Base-by-base conservation (phyloP, 2,797 vertebrate genomes). In the Sphaeramia orbicularis region DNA sequence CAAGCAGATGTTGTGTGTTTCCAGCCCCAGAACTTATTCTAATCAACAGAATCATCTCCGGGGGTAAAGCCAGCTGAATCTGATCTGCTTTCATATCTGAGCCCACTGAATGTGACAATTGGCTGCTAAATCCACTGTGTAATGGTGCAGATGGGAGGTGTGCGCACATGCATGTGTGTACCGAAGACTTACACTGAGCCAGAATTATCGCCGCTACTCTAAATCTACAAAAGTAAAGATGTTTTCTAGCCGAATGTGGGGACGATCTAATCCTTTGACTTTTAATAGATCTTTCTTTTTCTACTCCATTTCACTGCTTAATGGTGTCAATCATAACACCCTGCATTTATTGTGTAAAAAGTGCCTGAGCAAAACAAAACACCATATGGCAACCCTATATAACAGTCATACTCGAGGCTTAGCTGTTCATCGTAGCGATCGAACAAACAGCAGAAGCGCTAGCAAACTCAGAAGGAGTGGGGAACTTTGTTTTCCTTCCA, bases 41-140 rank as follows among this genome's bases (percentile, higher is more conserved):
- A 79, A 89, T 90, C 87, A 85, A 86, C 83, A 83, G 69, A 86
- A 73, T 65, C 81, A 76, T 88, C 89, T 81, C 70, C 15, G 37
- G 76, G 74, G 79, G 70, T 72, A 41, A 63, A 84, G 73, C 74
- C 72, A 68, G 80, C 86, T 71, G 62, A 85, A 79, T 80, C 78
- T 12, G 74, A 85, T 86, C 78, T 53, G 67, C 71, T 63, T 78
- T 80, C 77, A 73, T 78, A 84, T 81, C 64, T 41, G 52, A 76
- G 54, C 51, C 49, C 7, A 35, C 49, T 64, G 51, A 74, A 83
- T 62, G 71, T 82, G 82, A 85, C 82, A 80, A 86, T 69, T 78
- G 61, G 69, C 71, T 83, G 76, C 48, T 84, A 80, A 86, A 82
- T 76, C 79, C 81, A 65, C 68, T 80, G 81, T 87, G 86, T 81